phyloP scores from a whole-genome alignment of 2,113 vertebrate species.

The Gallinago jamesoni region DNA sequence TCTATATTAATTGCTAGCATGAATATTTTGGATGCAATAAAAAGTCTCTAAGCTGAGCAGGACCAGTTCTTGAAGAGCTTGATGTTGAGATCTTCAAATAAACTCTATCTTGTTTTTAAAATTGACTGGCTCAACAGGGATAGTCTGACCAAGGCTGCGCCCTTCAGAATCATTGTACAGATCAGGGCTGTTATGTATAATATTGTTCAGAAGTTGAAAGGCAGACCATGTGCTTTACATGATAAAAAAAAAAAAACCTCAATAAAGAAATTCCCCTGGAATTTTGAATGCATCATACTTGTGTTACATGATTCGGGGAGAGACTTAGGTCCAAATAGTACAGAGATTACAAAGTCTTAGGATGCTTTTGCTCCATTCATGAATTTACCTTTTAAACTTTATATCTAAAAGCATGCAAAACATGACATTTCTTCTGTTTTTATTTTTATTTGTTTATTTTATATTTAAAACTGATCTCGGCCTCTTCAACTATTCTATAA shows the following conservation, averaged over 20 bases:
- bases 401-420: not conserved
- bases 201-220: not conserved
- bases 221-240: not conserved
- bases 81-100: not conserved
- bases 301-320: not conserved
- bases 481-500: not conserved
- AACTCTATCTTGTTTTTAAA: not conserved
- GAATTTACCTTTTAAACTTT: not conserved
- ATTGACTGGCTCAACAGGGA: not conserved
- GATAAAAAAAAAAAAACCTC: not conserved
- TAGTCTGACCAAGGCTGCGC: not conserved
- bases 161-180: not conserved
- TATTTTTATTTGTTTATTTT: not conserved
- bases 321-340: not conserved
- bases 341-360: not conserved
- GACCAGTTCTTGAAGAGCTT: not conserved
- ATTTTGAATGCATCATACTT: not conserved
- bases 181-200: not conserved
- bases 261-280: not conserved
- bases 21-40: not conserved
- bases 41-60: not conserved
- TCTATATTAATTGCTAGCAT: not conserved
- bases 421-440: not conserved
- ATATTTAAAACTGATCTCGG: not conserved
- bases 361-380: fast-evolving